Evolutionary conservation across 2,113 vertebrate genomes (phyloP).

Genomic region (Herpetotheres cachinnans): DNA sequence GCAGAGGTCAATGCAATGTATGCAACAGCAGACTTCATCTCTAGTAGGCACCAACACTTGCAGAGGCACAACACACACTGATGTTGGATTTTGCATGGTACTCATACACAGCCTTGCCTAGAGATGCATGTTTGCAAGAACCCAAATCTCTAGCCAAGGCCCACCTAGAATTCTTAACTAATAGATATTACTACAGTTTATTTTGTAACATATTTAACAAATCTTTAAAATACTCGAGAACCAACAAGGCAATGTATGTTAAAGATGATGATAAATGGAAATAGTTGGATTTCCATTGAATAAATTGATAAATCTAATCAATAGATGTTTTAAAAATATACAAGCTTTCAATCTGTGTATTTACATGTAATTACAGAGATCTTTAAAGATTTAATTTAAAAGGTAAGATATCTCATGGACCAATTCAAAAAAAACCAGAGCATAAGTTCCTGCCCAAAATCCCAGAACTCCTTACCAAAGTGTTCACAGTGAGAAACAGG

Average conservation of each 20-base stretch:
- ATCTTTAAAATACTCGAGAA: background rate
- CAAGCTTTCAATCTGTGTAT: background rate
- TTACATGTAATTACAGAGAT: background rate
- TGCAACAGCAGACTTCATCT: background rate
- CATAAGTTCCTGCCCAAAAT: background rate
- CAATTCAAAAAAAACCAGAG: background rate
- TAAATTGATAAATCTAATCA: background rate
- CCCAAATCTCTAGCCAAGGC: background rate
- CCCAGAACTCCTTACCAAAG: background rate
- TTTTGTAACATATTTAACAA: background rate
- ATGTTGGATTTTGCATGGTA: background rate
- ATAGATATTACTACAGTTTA: background rate
- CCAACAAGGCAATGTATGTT: background rate
- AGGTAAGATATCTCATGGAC: background rate
- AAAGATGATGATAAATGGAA: background rate
- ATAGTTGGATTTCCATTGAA: background rate
- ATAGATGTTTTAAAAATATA: background rate
- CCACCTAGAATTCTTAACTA: background rate
- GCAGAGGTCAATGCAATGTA: background rate
- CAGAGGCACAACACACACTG: background rate
- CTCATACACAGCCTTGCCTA: background rate
- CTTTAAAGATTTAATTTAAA: background rate
- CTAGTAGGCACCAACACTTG: background rate
- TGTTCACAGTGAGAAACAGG: background rate
- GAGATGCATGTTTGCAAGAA: background rate